A percentile compares a stretch with the other conserved stretches of the same genome.
Evolutionary conservation across 1,140 invertebrate species (phyloP).

Genomic region (Coelopa frigida): DNA sequence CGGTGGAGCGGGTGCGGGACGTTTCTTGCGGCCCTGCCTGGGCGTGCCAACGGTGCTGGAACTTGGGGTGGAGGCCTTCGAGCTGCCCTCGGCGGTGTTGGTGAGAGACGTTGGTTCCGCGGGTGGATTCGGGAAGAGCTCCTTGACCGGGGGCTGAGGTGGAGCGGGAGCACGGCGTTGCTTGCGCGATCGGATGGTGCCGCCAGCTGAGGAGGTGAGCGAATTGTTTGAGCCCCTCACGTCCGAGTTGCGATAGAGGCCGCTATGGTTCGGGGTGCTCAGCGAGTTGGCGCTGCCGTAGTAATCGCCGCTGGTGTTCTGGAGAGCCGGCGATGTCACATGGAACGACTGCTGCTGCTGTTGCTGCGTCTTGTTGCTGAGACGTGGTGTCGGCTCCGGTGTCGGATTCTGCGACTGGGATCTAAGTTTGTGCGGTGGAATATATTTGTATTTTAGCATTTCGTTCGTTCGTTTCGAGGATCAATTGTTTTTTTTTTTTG

Average conservation of each 20-base stretch:
- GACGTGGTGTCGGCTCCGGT: slow-evolving; percentile 43
- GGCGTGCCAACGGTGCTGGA: slow-evolving; percentile 30
- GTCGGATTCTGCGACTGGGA: slow-evolving; percentile 30
- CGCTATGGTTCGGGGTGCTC: slow-evolving; percentile 6
- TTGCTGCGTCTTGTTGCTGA: slow-evolving; percentile 9
- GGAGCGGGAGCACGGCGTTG: slow-evolving; percentile 41
- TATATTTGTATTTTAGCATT: slow-evolving; percentile 27
- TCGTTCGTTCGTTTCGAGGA: slow-evolving; percentile 12
- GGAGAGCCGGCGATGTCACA: slow-evolving; percentile 6
- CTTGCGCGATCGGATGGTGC: slow-evolving; percentile 39
- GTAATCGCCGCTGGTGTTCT: slow-evolving; percentile 17
- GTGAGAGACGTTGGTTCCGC: slow-evolving; percentile 1
- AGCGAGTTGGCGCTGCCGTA: slow-evolving; percentile 19
- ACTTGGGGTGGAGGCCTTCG: slow-evolving; percentile 44
- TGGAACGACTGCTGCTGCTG: neutral
- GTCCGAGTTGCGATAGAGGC: slow-evolving; percentile 20
- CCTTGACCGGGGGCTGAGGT: slow-evolving; percentile 19
- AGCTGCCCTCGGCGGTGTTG: slow-evolving; percentile 1
- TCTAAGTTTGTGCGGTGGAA: slow-evolving; percentile 19
- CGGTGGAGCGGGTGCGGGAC: slow-evolving; percentile 62
- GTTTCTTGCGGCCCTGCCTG: slow-evolving; percentile 53
- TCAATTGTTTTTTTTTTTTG: slow-evolving; percentile 5
- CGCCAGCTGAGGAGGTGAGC: slow-evolving; percentile 20
- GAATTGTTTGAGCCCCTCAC: slow-evolving; percentile 26
- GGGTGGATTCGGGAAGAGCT: slow-evolving; percentile 13